Evolutionary conservation across 2,797 vertebrate genomes (phyloP).

Genomic region (Cuniculus paca): DNA sequence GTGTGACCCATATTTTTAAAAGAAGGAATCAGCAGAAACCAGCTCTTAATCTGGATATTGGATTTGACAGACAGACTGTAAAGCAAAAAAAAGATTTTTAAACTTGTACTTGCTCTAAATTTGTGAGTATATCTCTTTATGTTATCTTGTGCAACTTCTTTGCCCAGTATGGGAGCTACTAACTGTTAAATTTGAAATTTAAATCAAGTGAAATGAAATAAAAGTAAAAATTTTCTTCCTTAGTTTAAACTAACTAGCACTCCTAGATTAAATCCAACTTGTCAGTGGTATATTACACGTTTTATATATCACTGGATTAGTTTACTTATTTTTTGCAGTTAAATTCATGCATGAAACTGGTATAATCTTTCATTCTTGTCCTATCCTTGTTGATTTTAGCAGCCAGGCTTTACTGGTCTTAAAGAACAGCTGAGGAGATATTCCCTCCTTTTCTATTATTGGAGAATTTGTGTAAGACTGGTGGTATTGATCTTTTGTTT

Average conservation of each 20-base stretch:
- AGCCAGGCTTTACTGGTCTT: background rate
- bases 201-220: conserved; percentile 29
- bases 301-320: background rate
- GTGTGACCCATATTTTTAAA: background rate
- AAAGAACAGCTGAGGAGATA: background rate
- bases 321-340: background rate
- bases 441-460: background rate
- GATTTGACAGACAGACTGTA: background rate
- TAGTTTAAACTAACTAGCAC: background rate
- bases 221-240: background rate
- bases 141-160: background rate
- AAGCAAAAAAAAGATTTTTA: background rate
- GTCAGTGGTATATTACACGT: background rate
- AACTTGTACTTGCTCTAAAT: background rate
- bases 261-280: background rate
- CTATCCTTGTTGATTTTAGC: background rate
- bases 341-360: conserved; percentile 17
- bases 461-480: background rate
- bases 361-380: background rate
- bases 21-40: background rate
- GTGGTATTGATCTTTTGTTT: conserved; percentile 12
- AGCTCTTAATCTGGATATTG: background rate
- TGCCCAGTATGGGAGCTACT: background rate
- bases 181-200: background rate
- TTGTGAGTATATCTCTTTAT: background rate